These are phyloP conservation scores for Oryctolagus cuniculus DNA, from an alignment of 2,113 vertebrate species.

Conservation along the genomic window mOryCun1.1 NC_091439.1:128298501-128299000, in stretches of 20 bases:
- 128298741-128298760: not conserved
- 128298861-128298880: not conserved
- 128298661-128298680: too few relatives aligned
- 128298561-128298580: not conserved
- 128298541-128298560: constrained; percentile 13
- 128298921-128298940: not conserved
- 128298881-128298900: not conserved
- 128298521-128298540: not conserved
- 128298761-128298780: not conserved
- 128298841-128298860: not conserved
- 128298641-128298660: not conserved
- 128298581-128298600: not conserved
- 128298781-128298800: not conserved
- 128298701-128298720: not conserved
- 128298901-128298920: not conserved
- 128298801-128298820: not conserved
- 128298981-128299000: not conserved
- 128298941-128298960: not conserved
- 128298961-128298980: not conserved
- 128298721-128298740: not conserved
- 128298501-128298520: not conserved
- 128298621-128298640: not conserved
- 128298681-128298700: not conserved
- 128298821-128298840: not conserved
- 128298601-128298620: not conserved